phyloP scores from a whole-genome alignment of 1,140 invertebrate genomes.

The Cydia strobilella region DNA sequence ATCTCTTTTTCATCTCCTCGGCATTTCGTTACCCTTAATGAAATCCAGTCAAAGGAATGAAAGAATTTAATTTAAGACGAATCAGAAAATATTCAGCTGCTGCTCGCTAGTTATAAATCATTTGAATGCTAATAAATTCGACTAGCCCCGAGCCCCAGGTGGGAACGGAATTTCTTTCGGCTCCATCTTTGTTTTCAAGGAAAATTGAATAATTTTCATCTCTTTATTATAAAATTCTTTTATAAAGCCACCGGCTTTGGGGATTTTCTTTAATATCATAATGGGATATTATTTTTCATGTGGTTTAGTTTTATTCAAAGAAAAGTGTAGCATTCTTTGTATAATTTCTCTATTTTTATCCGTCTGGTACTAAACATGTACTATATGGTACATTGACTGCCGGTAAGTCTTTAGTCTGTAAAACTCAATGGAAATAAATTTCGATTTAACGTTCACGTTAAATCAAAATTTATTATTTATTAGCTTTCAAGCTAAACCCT shows the following conservation, averaged over 20 bases:
- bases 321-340: conserved; percentile 23
- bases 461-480: no score
- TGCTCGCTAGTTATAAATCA: conserved; percentile 78
- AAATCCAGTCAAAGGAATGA: conserved; percentile 77
- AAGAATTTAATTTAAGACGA: conserved; percentile 79
- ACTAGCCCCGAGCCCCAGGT: conserved; percentile 68
- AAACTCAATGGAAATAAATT: conserved; percentile 27
- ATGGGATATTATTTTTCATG: conserved; percentile 69
- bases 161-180: conserved; percentile 67
- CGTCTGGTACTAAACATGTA: conserved; percentile 6
- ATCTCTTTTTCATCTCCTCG: conserved; percentile 71
- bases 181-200: conserved; percentile 69
- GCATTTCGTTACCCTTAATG: conserved; percentile 75
- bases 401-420: conserved; percentile 5
- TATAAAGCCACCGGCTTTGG: conserved; percentile 62
- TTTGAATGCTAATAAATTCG: conserved; percentile 80
- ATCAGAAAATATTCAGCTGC: conserved; percentile 80
- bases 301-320: conserved; percentile 44
- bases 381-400: neutral
- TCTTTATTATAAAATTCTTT: conserved; percentile 74
- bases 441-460: conserved; percentile 28
- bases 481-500: conserved; percentile 25
- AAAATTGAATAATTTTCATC: conserved; percentile 71
- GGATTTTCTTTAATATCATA: conserved; percentile 68
- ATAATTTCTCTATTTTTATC: conserved; percentile 2